Evolutionary conservation across 2,888 invertebrate genomes (phyloP).

Genomic region (Priocnemis perturbator): DNA sequence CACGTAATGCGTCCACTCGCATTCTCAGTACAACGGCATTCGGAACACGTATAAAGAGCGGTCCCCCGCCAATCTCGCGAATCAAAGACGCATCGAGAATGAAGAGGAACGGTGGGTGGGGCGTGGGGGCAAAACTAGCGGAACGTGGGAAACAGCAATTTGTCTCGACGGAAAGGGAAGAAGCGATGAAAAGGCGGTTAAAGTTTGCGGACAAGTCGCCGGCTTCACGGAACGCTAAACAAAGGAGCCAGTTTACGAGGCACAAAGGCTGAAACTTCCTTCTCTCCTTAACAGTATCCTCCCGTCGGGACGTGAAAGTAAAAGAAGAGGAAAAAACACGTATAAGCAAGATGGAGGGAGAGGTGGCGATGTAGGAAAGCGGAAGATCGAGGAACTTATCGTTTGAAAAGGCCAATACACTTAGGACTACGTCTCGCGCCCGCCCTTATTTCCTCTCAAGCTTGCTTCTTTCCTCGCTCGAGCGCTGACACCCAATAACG

Average conservation of each 20-base stretch:
- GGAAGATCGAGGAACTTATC: conserved; percentile 7
- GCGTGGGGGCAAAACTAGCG: background rate
- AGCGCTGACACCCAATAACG: background rate
- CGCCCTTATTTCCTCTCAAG: background rate
- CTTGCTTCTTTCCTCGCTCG: background rate
- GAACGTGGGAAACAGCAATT: conserved; percentile 23
- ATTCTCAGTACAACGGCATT: too few relatives aligned
- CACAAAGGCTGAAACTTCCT: conserved; percentile 1
- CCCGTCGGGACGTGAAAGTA: conserved; percentile 7
- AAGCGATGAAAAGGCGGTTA: conserved; percentile 46
- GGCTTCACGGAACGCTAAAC: conserved; percentile 43
- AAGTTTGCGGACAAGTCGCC: conserved; percentile 43
- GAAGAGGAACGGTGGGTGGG: background rate
- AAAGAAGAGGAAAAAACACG: background rate
- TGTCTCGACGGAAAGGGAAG: conserved; percentile 24
- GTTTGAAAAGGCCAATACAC: conserved; percentile 5
- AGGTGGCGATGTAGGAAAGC: background rate
- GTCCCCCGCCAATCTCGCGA: too few relatives aligned
- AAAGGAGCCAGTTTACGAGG: conserved; percentile 30
- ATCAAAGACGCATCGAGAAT: too few relatives aligned
- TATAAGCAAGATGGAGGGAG: background rate
- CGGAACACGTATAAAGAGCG: too few relatives aligned
- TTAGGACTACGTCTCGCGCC: background rate
- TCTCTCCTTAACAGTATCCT: background rate
- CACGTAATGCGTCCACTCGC: too few relatives aligned